Evolutionary conservation across 2,113 vertebrate species (phyloP).

Genomic region (Seriola dumerili): DNA sequence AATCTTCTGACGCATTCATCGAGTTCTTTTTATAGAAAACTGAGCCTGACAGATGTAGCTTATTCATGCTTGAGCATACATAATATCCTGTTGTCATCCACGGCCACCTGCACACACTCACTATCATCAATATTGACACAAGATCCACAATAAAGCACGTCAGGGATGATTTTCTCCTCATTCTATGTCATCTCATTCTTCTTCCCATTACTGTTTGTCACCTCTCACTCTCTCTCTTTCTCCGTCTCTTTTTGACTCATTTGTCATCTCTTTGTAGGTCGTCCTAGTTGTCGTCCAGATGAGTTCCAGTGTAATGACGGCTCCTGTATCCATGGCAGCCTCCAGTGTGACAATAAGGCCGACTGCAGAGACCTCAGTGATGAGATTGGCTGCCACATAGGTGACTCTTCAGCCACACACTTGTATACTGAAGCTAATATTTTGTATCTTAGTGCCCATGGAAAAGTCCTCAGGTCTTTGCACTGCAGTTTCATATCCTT

Average conservation of each 20-base stretch:
- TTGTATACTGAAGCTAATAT: background rate
- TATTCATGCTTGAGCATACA: background rate
- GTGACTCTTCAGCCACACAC: conserved; percentile 70
- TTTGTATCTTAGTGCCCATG: background rate
- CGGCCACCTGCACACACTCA: background rate
- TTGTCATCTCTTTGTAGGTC: conserved; percentile 68
- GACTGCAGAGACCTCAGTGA: conserved; percentile 90
- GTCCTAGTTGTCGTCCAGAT: conserved; percentile 82
- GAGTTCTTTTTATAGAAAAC: background rate
- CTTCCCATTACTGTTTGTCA: background rate
- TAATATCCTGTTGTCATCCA: background rate
- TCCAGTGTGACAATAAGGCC: conserved; percentile 82
- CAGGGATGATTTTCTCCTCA: background rate
- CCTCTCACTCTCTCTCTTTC: background rate
- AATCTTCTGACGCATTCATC: background rate
- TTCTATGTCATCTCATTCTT: background rate
- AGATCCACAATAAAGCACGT: conserved; percentile 11
- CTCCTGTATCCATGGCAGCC: conserved; percentile 86
- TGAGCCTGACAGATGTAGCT: background rate
- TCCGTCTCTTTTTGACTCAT: background rate
- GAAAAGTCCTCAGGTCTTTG: background rate
- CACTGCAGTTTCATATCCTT: background rate
- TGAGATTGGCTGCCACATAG: conserved; percentile 84
- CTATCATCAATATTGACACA: background rate
- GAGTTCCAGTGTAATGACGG: conserved; percentile 89